Base-by-base conservation (phyloP, 2,113 vertebrate genomes). In the Zingel zingel region DNA sequence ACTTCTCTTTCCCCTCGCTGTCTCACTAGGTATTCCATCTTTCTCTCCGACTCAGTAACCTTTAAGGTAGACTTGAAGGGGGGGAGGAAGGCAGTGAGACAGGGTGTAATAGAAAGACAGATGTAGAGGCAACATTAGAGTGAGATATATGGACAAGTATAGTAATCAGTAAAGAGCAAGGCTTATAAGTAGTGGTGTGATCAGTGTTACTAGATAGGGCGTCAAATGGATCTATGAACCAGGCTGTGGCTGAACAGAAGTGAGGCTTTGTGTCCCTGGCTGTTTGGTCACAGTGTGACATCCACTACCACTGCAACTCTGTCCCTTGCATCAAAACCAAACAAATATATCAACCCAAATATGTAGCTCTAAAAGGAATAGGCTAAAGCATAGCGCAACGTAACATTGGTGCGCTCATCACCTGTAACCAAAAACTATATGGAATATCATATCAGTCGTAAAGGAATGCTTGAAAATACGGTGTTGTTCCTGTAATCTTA, bases 21-120 rank as follows among this genome's bases (percentile, higher is more conserved):
- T 88, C 82, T 72, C 74, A 59, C 18, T 76, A 65, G 86, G 72
- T 82, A 85, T 77, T 91, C 88, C 85, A 89, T 91, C 88, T 93
- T 89, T 63, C 74, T 62, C 67, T 86, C 36, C 36, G n/a, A 85
- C 85, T 86, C 74, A 4, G 82, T 90, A 88, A 87, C 84, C 71
- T 90, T 88, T 90, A 87, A 87, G 83, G 54, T 63, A 77, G 79
- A 53, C 54, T 59, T 36, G n/a, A n/a, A 13, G 47, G 36, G 50
- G 50, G 27, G 58, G 1, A 23, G n/a, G 5, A 14, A 21, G 73
- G 25, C 56, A 27, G 76, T 15, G 19, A 43, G 48, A 43, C 12
- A 2, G 43, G 61, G 23, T 51, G 30, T 23, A n/a, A 25, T 3
- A 27, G 12, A 12, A n/a, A 53, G 9, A 57, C 45, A 23, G 25